phyloP scores from a whole-genome alignment of 2,888 invertebrate species.

The Mermis nigrescens region DNA sequence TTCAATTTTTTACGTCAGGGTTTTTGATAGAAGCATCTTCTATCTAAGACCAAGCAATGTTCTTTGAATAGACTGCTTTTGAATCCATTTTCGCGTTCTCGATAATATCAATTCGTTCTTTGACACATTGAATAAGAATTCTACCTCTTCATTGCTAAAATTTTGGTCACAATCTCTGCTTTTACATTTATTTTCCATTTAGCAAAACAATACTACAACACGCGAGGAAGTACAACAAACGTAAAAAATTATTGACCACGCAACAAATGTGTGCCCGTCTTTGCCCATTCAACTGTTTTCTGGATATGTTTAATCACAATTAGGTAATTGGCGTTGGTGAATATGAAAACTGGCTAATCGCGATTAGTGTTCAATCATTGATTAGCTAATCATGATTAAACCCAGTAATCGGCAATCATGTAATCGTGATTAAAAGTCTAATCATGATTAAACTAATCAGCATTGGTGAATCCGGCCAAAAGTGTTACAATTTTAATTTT shows the following conservation, averaged over 20 bases:
- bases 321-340: background rate
- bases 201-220: background rate
- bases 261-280: too few relatives aligned
- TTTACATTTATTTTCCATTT: background rate
- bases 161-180: background rate
- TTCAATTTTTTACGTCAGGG: background rate
- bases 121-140: background rate
- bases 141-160: background rate
- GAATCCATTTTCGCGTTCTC: background rate
- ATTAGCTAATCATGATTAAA: background rate
- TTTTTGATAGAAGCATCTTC: background rate
- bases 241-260: background rate
- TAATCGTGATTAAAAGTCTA: background rate
- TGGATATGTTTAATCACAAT: background rate
- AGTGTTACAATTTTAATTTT: too few relatives aligned
- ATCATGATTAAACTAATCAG: background rate
- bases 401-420: background rate
- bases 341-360: background rate
- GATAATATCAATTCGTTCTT: background rate
- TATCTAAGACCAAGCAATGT: background rate
- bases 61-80: background rate
- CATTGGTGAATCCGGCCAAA: background rate
- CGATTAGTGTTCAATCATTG: too few relatives aligned
- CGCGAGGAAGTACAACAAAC: background rate
- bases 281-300: background rate